Percentiles rank a stretch among this genome's conserved stretches.
These are phyloP conservation scores for Drepanosiphum platanoidis DNA, from an alignment of 2,888 invertebrate species.

Conservation along the genomic window DNA sequence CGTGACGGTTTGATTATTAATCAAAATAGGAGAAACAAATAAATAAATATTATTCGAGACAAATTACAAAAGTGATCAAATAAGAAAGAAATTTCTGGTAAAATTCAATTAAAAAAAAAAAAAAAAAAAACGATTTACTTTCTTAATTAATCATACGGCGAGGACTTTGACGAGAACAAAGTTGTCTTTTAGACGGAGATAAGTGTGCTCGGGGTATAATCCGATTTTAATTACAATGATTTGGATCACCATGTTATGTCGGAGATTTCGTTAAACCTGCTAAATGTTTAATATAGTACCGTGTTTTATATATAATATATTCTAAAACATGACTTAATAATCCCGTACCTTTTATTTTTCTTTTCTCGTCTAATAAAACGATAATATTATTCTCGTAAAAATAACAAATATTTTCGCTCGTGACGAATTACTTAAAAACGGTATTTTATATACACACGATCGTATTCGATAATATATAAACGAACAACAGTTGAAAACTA, in stretches of 20 bases:
- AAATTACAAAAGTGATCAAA: background rate
- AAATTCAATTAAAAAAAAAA: constrained; percentile 12
- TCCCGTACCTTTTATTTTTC: background rate
- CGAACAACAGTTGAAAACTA: too few species aligned
- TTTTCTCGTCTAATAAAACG: too few species aligned
- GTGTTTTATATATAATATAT: background rate
- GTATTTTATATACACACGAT: too few species aligned
- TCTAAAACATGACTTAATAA: background rate
- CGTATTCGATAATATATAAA: too few species aligned
- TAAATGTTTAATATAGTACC: background rate
- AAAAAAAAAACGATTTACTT: constrained; percentile 8
- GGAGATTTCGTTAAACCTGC: background rate
- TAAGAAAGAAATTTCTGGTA: background rate
- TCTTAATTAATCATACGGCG: constrained; percentile 24
- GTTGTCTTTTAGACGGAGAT: constrained; percentile 20
- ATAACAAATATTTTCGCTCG: too few species aligned
- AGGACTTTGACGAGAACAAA: constrained; percentile 1
- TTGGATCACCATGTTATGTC: background rate
- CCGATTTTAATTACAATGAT: constrained; percentile 30
- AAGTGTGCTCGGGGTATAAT: constrained; percentile 16
- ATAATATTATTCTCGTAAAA: too few species aligned
- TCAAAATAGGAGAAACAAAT: too few species aligned
- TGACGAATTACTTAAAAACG: too few species aligned
- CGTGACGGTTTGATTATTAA: too few species aligned
- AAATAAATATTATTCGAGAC: too few species aligned